Conservation (phyloP, 23 tunicate genomes). For the Aplidium turbinatum region DNA sequence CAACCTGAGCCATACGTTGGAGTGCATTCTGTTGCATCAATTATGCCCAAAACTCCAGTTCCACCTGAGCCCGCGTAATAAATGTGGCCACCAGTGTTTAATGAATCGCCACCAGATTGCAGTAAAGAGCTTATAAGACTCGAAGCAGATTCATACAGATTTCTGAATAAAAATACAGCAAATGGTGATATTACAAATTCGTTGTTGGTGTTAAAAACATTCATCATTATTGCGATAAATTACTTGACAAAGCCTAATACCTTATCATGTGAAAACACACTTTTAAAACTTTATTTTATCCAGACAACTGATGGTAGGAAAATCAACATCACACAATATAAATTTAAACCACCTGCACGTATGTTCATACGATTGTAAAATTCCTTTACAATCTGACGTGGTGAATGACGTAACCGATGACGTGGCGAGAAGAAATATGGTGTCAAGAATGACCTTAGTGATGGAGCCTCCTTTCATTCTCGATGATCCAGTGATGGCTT, state of each 20-base stretch:
- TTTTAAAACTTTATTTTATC: too few species aligned
- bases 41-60: slow-evolving; percentile 75
- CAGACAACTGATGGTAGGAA: too few species aligned
- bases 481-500: slow-evolving; percentile 93
- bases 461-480: slow-evolving; percentile 97
- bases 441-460: slow-evolving; percentile 72
- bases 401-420: slow-evolving; percentile 8
- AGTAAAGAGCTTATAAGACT: slow-evolving; percentile 23
- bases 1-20: slow-evolving; percentile 90
- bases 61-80: slow-evolving; percentile 64
- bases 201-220: not conserved
- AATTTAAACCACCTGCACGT: slow-evolving; percentile 81
- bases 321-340: too few species aligned
- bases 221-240: too few species aligned
- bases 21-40: slow-evolving; percentile 90
- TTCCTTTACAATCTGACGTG: not conserved
- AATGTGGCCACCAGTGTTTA: slow-evolving; percentile 45
- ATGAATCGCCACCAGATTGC: slow-evolving; percentile 39
- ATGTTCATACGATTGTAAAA: slow-evolving; percentile 14
- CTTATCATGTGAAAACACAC: not conserved
- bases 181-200: not conserved
- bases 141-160: slow-evolving; percentile 39
- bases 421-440: slow-evolving; percentile 51
- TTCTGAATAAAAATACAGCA: slow-evolving; percentile 24
- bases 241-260: not conserved